Percentiles rank a stretch among this genome's conserved stretches.
These are phyloP conservation scores for Tamandua tetradactyla DNA, from an alignment of 2,797 vertebrate species.

Conservation along the genomic window DNA sequence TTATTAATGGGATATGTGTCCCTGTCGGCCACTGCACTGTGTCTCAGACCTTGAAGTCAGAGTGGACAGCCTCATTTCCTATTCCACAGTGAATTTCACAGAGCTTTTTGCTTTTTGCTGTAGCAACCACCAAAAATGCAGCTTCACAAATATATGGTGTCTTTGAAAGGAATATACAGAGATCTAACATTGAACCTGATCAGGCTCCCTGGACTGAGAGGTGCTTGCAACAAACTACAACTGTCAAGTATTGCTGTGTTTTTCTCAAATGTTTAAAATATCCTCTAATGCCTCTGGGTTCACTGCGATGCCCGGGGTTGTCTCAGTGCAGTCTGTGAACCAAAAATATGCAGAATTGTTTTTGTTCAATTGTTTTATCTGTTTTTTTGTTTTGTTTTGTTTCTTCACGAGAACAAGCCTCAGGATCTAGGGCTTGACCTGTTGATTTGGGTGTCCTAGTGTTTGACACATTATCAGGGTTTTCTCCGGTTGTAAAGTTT, in stretches of 20 bases:
- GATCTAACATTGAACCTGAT: too few species aligned
- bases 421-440: too few species aligned
- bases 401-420: too few species aligned
- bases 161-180: not conserved
- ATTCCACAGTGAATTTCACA: not conserved
- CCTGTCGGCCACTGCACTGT: not conserved
- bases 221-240: too few species aligned
- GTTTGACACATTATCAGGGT: too few species aligned
- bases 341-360: not conserved
- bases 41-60: not conserved
- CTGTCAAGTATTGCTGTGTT: rapidly evolving
- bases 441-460: too few species aligned
- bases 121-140: not conserved
- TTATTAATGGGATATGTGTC: not conserved
- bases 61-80: not conserved
- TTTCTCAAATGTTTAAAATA: not conserved
- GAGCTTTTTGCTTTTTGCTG: not conserved
- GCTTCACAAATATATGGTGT: not conserved
- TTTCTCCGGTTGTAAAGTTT: too few species aligned
- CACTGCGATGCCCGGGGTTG: rapidly evolving
- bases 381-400: too few species aligned
- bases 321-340: not conserved
- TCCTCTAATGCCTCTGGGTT: not conserved
- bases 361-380: not conserved
- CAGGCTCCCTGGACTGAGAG: rapidly evolving